These are phyloP conservation scores for Scalopus aquaticus DNA, from an alignment of 2,113 vertebrate species.

Conservation along the genomic window DNA sequence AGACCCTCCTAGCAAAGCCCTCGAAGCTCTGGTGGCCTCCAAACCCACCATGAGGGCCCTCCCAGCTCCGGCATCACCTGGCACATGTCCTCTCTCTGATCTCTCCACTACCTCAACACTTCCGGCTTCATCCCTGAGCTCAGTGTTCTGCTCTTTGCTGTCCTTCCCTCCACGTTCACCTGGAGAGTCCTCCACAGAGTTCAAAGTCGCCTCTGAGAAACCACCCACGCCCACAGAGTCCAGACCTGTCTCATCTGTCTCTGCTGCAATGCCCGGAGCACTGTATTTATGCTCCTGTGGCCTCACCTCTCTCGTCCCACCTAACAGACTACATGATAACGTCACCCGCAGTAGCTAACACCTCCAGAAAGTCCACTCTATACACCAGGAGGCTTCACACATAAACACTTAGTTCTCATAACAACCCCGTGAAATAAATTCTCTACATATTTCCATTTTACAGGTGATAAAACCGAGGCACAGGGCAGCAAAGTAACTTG, in stretches of 20 bases:
- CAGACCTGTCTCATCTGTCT: neutral
- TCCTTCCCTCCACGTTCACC: neutral
- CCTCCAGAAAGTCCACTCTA: too few species aligned
- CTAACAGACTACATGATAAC: accelerated
- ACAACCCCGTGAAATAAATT: neutral
- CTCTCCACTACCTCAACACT: neutral
- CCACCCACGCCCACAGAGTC: neutral
- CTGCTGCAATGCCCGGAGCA: neutral
- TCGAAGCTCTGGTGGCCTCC: neutral
- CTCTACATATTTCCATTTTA: neutral
- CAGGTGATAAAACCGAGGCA: neutral
- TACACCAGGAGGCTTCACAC: neutral
- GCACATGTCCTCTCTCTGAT: accelerated
- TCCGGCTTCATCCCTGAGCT: neutral
- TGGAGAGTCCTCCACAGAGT: neutral
- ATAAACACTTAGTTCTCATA: neutral
- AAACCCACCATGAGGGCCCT: neutral
- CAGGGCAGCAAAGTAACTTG: neutral
- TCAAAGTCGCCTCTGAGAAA: neutral
- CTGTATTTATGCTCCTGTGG: too few species aligned
- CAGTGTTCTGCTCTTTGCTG: neutral
- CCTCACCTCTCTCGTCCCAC: accelerated
- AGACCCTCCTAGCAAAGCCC: neutral
- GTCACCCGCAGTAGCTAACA: neutral
- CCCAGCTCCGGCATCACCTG: too few species aligned